Base-by-base conservation (phyloP, 2,888 invertebrate species). In the Creontiades dilutus region DNA sequence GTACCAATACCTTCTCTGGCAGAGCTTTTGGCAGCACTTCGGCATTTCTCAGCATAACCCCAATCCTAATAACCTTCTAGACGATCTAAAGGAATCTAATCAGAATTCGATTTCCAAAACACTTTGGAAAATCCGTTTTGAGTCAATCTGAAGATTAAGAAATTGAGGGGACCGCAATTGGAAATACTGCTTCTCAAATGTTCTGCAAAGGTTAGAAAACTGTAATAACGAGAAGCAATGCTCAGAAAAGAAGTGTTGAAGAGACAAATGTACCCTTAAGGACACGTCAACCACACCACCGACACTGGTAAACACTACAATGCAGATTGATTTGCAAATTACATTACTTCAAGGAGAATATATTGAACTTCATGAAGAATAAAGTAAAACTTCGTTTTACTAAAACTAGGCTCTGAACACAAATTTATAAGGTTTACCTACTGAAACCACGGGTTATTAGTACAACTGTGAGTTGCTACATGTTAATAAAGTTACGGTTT, bases 181-280 rank as follows among this genome's bases (percentile, higher is more conserved):
- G 88, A 88, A 88, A 78, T 88, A 78, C 88, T 27, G 86, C 88
- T 88, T 88, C 88, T 88, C 78, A 28, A 88, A 78, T 88, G 47
- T 55, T 23, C 5, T 16, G n/a, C 57, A 57, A 16, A n/a, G n/a
- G n/a, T 57, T n/a, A n/a, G n/a, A 11, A 57, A 57, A n/a, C 12
- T 2, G 16, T 2, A n/a, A 57, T 16, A n/a, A n/a, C n/a, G 7
- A 57, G 1, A 57, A n/a, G 57, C n/a, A 57, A 57, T 57, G 57
- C 5, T 5, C 0, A n/a, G 52, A n/a, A n/a, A 76, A 76, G 76
- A 5, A 76, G 23, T 0, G 27, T 7, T 4, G 1, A 76, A 76
- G 14, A 57, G 1, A n/a, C n/a, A 52, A 57, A n/a, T 1, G 16
- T 16, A 7, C 5, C 16, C 14, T 7, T n/a, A 57, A 57, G n/a